A percentile compares a stretch with the other conserved stretches of the same genome.
Conservation (phyloP, 1,140 invertebrate genomes). For the Pogonomyrmex californicus region DNA sequence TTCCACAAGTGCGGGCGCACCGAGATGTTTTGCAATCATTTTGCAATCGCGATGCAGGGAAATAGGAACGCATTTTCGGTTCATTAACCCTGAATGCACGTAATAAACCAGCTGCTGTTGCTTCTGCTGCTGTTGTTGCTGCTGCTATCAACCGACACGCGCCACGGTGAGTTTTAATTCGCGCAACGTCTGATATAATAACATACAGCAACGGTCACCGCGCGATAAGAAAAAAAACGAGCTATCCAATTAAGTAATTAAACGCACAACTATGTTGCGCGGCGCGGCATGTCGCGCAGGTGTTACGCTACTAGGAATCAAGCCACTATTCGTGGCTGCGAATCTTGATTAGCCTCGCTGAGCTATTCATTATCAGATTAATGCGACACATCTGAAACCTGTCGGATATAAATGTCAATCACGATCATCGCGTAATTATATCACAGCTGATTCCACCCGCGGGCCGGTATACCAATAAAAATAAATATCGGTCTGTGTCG, state of each 20-base stretch:
- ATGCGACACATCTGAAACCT: background rate
- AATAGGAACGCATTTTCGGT: constrained; percentile 48
- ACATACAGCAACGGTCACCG: background rate
- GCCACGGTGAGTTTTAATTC: constrained; percentile 46
- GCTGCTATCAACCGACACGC: constrained; percentile 36
- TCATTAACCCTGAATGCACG: constrained; percentile 65
- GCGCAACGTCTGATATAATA: constrained; percentile 54
- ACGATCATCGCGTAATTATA: background rate
- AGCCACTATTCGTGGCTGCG: background rate
- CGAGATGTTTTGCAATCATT: constrained; percentile 43
- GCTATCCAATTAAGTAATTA: constrained; percentile 69
- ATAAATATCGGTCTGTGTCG: background rate
- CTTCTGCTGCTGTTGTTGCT: background rate
- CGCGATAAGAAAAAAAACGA: background rate
- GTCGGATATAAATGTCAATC: background rate
- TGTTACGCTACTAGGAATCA: background rate
- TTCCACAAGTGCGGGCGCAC: background rate
- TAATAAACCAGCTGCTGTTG: constrained; percentile 60
- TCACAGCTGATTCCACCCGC: background rate
- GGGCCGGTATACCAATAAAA: background rate
- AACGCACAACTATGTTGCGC: constrained; percentile 32
- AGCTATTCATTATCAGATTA: background rate
- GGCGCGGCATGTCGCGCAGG: background rate
- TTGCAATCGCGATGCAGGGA: constrained; percentile 24
- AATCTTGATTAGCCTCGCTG: background rate